Base-by-base conservation (phyloP, 2,113 vertebrate genomes). In the Rousettus leschenaultii region DNA sequence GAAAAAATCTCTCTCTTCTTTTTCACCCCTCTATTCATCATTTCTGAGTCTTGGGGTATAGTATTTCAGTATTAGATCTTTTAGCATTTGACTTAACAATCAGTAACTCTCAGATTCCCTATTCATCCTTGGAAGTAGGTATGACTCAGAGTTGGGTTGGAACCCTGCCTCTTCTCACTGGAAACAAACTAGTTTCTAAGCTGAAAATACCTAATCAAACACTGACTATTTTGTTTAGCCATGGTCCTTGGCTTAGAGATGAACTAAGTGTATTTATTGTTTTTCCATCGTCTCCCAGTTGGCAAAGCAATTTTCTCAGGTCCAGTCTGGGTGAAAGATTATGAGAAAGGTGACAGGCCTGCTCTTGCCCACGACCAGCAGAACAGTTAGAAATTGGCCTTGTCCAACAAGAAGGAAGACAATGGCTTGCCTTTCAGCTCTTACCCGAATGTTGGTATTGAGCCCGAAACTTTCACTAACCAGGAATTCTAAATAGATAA, bases 101-200 rank as follows among this genome's bases (percentile, higher is more conserved):
- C 43, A 65, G 4, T 33, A 57, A 33, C 43, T 94, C 38, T 90
- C 51, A 63, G 59, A 63, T 91, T 85, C 71, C 43, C 63, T 96
- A 4, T 55, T 86, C 38, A 57, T 82, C 66, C 22, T 65, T 80
- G 71, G 77, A 91, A 89, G 59, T 18, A 57, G 14, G 35, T 10
- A 45, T 94, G 40, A 95, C 55, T 96, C 91, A 88, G 22, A 92
- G n/a, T 35, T 83, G 75, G 9, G 12, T 43, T 90, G 91, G 89
- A 75, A 75, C 0, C 2, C 22, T 90, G 74, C 85, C 78, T 79
- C 89, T 74, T 78, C 55, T 93, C 77, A 63, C 14, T 51, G 68
- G 84, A 75, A 84, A 93, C n/a, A 65, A 91, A 21, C 24, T 7
- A 57, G 24, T 65, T 38, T 57, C 38, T 59, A 48, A 35, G 2